Conservation (phyloP, 2,888 invertebrate species). For the Himalopsyche anomala region DNA sequence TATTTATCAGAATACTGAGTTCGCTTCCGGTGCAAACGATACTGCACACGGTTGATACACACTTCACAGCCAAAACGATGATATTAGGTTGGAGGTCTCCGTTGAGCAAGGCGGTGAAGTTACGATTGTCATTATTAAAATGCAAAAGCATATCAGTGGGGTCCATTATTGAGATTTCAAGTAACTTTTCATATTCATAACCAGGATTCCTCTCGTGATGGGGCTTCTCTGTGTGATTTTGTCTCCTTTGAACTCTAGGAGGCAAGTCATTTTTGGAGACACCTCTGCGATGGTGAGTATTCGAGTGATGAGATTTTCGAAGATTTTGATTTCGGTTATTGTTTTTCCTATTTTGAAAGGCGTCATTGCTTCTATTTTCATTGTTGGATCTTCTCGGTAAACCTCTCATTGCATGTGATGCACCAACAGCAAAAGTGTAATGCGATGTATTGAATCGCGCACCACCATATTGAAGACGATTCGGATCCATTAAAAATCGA, state of each 20-base stretch:
- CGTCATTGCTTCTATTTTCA: background rate
- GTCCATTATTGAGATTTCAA: constrained; percentile 20
- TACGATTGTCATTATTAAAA: constrained; percentile 9
- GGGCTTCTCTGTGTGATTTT: background rate
- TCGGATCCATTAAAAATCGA: background rate
- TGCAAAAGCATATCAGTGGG: constrained; percentile 30
- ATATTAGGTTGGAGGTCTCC: constrained; percentile 28
- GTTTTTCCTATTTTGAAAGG: background rate
- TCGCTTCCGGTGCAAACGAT: constrained; percentile 6
- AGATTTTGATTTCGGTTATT: background rate
- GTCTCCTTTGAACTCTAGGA: background rate
- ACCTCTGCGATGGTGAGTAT: background rate
- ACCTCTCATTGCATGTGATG: background rate
- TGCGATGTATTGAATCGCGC: background rate
- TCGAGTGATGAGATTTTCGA: background rate
- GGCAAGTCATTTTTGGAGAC: background rate
- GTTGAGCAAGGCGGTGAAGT: constrained; percentile 44
- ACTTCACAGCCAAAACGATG: constrained; percentile 47
- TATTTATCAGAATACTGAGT: constrained; percentile 19
- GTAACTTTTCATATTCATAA: constrained; percentile 5
- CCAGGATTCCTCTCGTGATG: background rate
- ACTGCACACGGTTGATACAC: constrained; percentile 28
- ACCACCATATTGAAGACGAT: too few species aligned
- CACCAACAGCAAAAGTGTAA: background rate
- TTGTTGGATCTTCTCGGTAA: background rate